A percentile compares a stretch with the other conserved stretches of the same genome.
Evolutionary conservation across 2,113 vertebrate species (phyloP).

Genomic region (Apodemus speciosus): DNA sequence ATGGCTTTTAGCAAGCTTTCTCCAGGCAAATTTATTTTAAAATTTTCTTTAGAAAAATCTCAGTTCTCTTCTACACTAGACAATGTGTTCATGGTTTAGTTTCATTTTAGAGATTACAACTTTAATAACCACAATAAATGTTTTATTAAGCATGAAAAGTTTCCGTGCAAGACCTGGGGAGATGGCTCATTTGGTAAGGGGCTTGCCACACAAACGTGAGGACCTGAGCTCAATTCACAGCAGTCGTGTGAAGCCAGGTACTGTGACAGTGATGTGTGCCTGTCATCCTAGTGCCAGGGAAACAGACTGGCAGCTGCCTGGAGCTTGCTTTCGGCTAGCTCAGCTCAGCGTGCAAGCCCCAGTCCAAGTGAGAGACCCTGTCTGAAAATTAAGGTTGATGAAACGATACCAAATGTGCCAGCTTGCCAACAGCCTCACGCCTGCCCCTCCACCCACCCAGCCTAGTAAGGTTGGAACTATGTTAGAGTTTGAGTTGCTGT

Average conservation of each 20-base stretch:
- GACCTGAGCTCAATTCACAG: not conserved
- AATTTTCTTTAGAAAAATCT: not conserved
- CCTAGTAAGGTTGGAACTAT: not conserved
- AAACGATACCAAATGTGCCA: not conserved
- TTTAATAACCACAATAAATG: not conserved
- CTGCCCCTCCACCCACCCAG: not conserved
- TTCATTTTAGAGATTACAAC: slow-evolving; percentile 4
- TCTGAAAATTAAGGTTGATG: not conserved
- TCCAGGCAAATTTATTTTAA: slow-evolving; percentile 36
- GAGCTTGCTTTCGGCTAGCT: not conserved
- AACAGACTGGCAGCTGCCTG: not conserved
- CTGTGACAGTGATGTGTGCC: not conserved
- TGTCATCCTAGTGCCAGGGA: not conserved
- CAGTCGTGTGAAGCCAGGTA: no score
- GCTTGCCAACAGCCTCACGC: not conserved
- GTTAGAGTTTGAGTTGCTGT: not conserved
- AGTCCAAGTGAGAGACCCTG: not conserved
- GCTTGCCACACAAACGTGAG: not conserved
- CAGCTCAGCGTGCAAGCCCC: not conserved
- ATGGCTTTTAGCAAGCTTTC: not conserved
- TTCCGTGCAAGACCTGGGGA: not conserved
- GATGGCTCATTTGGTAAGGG: not conserved
- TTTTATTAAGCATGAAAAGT: slow-evolving; percentile 20
- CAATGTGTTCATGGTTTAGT: not conserved
- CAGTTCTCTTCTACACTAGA: not conserved